These are phyloP conservation scores for Drosophila subobscura DNA, from an alignment of 1,140 invertebrate genomes.

Conservation along the genomic window DNA sequence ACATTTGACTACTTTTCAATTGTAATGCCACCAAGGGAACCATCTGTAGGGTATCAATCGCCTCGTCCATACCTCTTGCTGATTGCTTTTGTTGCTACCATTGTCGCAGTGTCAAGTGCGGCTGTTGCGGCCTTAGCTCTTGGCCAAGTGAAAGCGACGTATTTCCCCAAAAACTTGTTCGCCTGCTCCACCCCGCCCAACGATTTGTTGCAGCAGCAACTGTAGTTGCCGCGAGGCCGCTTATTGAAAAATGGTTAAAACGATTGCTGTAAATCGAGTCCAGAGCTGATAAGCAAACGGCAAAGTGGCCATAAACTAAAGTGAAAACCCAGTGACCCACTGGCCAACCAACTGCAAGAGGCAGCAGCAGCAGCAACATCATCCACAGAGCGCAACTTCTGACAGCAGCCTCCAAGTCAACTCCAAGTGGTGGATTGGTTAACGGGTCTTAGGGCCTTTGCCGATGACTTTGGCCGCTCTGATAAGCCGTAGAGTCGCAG, in stretches of 20 bases:
- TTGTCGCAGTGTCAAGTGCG: slow-evolving; percentile 76
- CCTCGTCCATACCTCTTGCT: not conserved
- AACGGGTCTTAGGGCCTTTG: slow-evolving; percentile 35
- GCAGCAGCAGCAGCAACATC: not conserved
- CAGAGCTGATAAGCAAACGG: slow-evolving; percentile 70
- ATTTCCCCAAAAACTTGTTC: slow-evolving; percentile 49
- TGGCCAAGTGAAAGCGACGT: slow-evolving; percentile 68
- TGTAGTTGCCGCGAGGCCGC: slow-evolving; percentile 33
- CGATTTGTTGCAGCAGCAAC: slow-evolving; percentile 34
- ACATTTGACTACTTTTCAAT: no score
- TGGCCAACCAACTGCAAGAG: slow-evolving; percentile 55
- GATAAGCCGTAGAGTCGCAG: slow-evolving; percentile 56
- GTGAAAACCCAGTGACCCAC: slow-evolving; percentile 80
- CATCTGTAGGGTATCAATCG: no score
- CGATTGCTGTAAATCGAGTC: slow-evolving; percentile 70
- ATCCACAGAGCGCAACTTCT: not conserved
- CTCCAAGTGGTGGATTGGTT: slow-evolving; percentile 14
- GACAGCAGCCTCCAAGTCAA: not conserved
- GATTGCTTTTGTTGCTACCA: slow-evolving; percentile 37
- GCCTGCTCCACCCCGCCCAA: slow-evolving; percentile 12
- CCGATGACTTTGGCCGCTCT: slow-evolving; percentile 22
- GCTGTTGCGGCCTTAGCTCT: slow-evolving; percentile 48
- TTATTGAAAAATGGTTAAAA: slow-evolving; percentile 79
- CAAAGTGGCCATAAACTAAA: slow-evolving; percentile 68
- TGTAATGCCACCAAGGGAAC: no score